Conservation (phyloP, 2,797 vertebrate species). For the Enteromius mattozi region DNA sequence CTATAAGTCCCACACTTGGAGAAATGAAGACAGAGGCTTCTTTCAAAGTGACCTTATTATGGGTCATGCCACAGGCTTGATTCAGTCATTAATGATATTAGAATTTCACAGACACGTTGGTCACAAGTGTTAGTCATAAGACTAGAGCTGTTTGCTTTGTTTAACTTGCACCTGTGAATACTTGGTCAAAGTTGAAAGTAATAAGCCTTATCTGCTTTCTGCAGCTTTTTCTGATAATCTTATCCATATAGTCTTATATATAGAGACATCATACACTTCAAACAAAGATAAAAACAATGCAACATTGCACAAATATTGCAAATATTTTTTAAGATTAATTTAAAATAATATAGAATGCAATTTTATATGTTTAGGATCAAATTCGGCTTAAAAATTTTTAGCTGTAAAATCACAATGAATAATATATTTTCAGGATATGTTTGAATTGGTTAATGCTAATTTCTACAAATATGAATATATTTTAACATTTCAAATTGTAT, state of each 20-base stretch:
- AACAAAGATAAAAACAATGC: conserved; percentile 22
- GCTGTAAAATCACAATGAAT: background rate
- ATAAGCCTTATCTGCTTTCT: conserved; percentile 42
- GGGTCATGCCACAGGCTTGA: conserved; percentile 67
- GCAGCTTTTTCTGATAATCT: conserved; percentile 28
- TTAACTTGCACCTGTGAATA: conserved; percentile 70
- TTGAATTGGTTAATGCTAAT: background rate
- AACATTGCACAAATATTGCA: background rate
- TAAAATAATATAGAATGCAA: background rate
- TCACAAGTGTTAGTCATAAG: conserved; percentile 79
- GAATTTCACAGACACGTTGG: conserved; percentile 70
- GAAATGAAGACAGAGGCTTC: conserved; percentile 71
- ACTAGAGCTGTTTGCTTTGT: conserved; percentile 63
- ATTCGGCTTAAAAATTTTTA: background rate
- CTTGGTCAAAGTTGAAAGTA: conserved; percentile 52
- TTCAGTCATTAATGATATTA: conserved; percentile 73
- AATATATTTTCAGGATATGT: background rate
- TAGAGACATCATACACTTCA: conserved; percentile 21
- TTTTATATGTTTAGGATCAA: background rate
- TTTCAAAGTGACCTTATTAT: conserved; percentile 76
- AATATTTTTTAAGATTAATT: background rate
- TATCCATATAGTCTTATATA: background rate
- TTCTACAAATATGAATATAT: too few relatives aligned
- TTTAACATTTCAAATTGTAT: background rate
- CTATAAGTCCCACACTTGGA: conserved; percentile 36